phyloP scores from a whole-genome alignment of 2,113 vertebrate species.

The Nyctereutes procyonoides region DNA sequence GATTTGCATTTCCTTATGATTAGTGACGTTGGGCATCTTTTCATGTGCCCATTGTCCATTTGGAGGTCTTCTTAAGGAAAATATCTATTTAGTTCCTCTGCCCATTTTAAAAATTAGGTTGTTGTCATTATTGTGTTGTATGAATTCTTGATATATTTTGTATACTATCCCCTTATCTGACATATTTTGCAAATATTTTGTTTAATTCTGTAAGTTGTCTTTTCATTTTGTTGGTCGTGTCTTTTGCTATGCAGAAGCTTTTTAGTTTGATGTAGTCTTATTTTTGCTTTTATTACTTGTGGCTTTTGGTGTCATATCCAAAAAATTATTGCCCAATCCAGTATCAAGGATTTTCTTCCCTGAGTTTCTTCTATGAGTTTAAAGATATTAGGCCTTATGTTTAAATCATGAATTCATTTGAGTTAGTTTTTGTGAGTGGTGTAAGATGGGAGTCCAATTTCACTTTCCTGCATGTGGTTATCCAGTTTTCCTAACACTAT shows the following conservation, averaged over 20 bases:
- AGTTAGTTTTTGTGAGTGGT: background rate
- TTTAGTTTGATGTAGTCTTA: background rate
- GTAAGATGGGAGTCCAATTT: background rate
- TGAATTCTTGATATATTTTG: background rate
- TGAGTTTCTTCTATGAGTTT: background rate
- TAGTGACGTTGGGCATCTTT: background rate
- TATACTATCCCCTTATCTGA: background rate
- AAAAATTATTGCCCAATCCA: background rate
- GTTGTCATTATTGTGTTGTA: background rate
- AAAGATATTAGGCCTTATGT: background rate
- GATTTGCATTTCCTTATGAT: background rate
- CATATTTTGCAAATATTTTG: background rate
- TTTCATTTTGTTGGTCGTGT: background rate
- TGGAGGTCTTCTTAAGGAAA: background rate
- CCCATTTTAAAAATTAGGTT: background rate
- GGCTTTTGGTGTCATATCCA: background rate
- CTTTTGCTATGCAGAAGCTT: background rate
- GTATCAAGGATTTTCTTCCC: background rate
- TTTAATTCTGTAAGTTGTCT: background rate
- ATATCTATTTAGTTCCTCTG: background rate
- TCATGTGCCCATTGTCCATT: background rate
- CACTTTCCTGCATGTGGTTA: background rate
- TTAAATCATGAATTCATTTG: background rate
- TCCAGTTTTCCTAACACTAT: background rate
- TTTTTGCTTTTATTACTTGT: background rate